These are phyloP conservation scores for Rhinichthys osculus DNA, from an alignment of 2,797 vertebrate species.

Conservation along the genomic window DNA sequence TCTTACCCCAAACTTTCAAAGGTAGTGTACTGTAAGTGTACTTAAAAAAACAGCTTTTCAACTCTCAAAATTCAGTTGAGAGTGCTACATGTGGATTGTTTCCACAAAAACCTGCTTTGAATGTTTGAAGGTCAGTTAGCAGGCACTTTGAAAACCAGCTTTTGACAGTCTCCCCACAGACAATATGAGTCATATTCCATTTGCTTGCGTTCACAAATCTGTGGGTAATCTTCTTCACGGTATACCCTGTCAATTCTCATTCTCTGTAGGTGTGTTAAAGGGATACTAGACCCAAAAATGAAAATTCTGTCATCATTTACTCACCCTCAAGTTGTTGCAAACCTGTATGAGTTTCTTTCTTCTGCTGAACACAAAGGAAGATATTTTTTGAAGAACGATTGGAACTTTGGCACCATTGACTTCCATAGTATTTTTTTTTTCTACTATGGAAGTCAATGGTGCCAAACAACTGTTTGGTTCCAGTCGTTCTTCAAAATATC, in stretches of 20 bases:
- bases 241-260: background rate
- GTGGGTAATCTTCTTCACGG: background rate
- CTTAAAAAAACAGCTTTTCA: background rate
- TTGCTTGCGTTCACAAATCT: background rate
- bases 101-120: background rate
- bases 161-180: slow-evolving; percentile 8
- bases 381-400: too few species aligned
- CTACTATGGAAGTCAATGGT: too few species aligned
- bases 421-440: too few species aligned
- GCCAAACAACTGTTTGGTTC: too few species aligned
- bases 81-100: background rate
- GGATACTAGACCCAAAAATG: too few species aligned
- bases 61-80: background rate
- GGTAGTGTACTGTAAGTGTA: background rate
- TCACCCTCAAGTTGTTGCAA: too few species aligned
- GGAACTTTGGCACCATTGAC: too few species aligned
- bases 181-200: background rate
- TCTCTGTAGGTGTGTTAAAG: background rate
- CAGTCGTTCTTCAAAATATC: too few species aligned
- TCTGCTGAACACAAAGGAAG: too few species aligned
- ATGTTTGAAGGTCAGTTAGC: slow-evolving; percentile 28
- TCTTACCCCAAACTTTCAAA: background rate
- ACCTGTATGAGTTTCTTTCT: too few species aligned
- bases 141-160: background rate
- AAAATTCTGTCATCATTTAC: too few species aligned